Percentiles rank a stretch among this genome's conserved stretches.
Conservation (phyloP, 30 jellyfish, hydroid and myxozoan genomes). For the Aurelia sp. region DNA sequence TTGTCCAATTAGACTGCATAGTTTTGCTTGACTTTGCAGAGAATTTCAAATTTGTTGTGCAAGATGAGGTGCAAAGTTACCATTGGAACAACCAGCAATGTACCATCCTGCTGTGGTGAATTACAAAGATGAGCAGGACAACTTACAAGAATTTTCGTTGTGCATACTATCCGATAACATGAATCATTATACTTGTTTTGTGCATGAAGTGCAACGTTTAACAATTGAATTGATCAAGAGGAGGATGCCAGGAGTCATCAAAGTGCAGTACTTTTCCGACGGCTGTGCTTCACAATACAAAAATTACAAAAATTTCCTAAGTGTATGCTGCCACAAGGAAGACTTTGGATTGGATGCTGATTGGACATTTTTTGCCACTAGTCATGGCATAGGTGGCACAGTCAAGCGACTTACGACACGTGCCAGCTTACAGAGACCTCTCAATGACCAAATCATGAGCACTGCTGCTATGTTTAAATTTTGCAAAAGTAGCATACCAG, state of each 20-base stretch:
- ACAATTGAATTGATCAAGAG: background rate
- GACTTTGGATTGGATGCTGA: conserved; percentile 1
- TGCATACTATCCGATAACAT: conserved; percentile 27
- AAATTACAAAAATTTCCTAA: background rate
- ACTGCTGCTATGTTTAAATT: background rate
- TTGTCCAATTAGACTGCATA: background rate
- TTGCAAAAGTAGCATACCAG: background rate
- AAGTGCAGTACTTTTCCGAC: conserved; percentile 13
- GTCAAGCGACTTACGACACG: conserved; percentile 1
- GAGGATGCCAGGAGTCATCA: background rate
- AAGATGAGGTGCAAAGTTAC: conserved; percentile 35
- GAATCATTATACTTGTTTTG: conserved; percentile 43
- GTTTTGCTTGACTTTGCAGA: conserved; percentile 24
- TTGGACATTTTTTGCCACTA: conserved; percentile 34
- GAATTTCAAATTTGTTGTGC: conserved; percentile 16
- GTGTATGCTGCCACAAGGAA: conserved; percentile 2
- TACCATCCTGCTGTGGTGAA: conserved; percentile 25
- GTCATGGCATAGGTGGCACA: conserved; percentile 32
- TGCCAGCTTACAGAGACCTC: conserved; percentile 27
- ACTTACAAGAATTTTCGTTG: background rate
- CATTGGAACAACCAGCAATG: conserved; percentile 41
- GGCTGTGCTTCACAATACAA: conserved; percentile 31
- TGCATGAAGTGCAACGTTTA: conserved; percentile 17
- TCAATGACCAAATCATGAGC: background rate
- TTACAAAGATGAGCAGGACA: background rate